Conservation (phyloP, 2,888 invertebrate species). For the Terebella lapidaria region DNA sequence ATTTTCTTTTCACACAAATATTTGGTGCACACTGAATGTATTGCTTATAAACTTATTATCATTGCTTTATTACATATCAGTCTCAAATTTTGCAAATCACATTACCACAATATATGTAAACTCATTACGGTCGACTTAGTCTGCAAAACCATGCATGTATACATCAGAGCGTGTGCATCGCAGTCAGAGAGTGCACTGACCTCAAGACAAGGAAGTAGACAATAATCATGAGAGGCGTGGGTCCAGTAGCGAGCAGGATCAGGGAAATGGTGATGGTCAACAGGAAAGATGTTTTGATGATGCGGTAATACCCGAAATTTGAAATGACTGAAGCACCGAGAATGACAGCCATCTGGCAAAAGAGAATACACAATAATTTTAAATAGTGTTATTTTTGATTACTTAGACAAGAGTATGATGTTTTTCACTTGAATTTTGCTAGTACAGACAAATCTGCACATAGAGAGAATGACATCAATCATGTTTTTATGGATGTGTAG, state of each 20-base stretch:
- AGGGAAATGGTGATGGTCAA: conserved; percentile 31
- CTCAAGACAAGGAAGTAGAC: conserved; percentile 30
- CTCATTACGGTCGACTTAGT: not conserved
- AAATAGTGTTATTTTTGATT: not conserved
- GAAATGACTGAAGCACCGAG: conserved; percentile 28
- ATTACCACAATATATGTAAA: not conserved
- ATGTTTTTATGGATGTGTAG: not conserved
- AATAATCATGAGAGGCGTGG: conserved; percentile 31
- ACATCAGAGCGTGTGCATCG: too few species aligned
- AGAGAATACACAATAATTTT: not conserved
- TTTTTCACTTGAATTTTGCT: not conserved
- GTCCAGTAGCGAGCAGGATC: conserved; percentile 27
- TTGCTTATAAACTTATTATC: too few species aligned
- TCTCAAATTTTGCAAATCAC: too few species aligned
- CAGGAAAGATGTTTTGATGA: conserved; percentile 31
- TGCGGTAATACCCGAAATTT: conserved; percentile 31
- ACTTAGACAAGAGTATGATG: not conserved
- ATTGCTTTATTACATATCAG: too few species aligned
- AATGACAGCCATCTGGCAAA: conserved; percentile 34
- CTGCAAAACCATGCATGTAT: too few species aligned
- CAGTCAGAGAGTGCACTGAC: too few species aligned
- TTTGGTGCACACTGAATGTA: too few species aligned
- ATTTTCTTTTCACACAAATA: too few species aligned
- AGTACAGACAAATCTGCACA: not conserved
- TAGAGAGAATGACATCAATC: not conserved